Conservation (phyloP, 2,113 vertebrate species). For the Pseudonaja textilis region DNA sequence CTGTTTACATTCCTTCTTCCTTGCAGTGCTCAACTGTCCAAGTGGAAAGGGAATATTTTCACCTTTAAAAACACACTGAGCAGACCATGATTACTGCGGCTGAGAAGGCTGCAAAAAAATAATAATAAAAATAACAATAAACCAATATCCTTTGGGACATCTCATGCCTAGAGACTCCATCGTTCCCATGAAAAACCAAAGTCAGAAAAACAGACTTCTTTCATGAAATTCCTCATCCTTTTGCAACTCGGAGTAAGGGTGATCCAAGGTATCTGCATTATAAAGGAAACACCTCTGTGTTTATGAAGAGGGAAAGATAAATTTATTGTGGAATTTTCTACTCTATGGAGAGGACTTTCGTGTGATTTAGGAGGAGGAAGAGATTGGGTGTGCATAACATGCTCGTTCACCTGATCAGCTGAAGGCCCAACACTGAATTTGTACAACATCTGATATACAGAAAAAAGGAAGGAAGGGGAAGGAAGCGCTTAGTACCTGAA, state of each 20-base stretch:
- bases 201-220: neutral
- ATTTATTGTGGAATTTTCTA: neutral
- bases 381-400: neutral
- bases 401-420: neutral
- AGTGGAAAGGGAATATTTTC: constrained; percentile 11
- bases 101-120: neutral
- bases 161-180: constrained; percentile 8
- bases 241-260: neutral
- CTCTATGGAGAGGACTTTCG: neutral
- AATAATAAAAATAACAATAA: too few species aligned
- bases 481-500: neutral
- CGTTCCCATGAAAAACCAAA: neutral
- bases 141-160: neutral
- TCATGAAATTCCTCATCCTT: neutral
- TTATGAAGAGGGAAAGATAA: neutral
- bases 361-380: neutral
- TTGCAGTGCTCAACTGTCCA: constrained; percentile 12
- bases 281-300: neutral
- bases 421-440: neutral
- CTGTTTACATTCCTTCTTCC: neutral
- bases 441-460: neutral
- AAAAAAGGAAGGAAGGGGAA: neutral
- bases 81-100: neutral
- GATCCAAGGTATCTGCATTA: neutral
- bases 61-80: neutral